Conservation (phyloP, 2,113 vertebrate species). For the Ammodytes dubius region DNA sequence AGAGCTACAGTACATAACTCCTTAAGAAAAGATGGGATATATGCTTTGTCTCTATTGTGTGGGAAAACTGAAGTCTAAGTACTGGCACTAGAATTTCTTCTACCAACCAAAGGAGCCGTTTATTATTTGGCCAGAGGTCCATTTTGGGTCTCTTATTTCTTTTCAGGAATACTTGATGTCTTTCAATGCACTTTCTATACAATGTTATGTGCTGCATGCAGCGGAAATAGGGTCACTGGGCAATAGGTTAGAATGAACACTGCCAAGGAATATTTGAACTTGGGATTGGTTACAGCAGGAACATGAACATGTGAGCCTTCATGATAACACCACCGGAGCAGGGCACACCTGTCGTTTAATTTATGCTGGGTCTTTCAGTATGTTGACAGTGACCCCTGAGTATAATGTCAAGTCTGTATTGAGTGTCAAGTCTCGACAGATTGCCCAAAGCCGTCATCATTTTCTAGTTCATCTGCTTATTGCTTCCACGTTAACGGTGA, state of each 20-base stretch:
- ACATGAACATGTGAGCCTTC: neutral
- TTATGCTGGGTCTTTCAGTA: slow-evolving; percentile 23
- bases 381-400: neutral
- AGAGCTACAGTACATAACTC: neutral
- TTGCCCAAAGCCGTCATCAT: neutral
- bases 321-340: neutral
- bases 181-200: neutral
- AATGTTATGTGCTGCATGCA: neutral
- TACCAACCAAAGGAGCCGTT: neutral
- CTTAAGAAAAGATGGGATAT: neutral
- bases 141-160: neutral
- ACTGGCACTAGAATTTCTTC: neutral
- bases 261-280: slow-evolving; percentile 16
- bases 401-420: slow-evolving; percentile 10
- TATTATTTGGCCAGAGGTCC: neutral
- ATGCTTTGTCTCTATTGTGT: neutral
- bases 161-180: neutral
- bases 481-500: no score
- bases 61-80: neutral
- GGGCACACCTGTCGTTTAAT: slow-evolving; percentile 3
- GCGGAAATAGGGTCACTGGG: slow-evolving; percentile 15
- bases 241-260: neutral
- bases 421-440: slow-evolving; percentile 3
- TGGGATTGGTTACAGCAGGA: neutral
- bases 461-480: neutral